Percentiles rank a stretch among this genome's conserved stretches.
Evolutionary conservation across 35 echinoderm and acorn worm species (phyloP).

Genomic region (Eucidaris tribuloides): DNA sequence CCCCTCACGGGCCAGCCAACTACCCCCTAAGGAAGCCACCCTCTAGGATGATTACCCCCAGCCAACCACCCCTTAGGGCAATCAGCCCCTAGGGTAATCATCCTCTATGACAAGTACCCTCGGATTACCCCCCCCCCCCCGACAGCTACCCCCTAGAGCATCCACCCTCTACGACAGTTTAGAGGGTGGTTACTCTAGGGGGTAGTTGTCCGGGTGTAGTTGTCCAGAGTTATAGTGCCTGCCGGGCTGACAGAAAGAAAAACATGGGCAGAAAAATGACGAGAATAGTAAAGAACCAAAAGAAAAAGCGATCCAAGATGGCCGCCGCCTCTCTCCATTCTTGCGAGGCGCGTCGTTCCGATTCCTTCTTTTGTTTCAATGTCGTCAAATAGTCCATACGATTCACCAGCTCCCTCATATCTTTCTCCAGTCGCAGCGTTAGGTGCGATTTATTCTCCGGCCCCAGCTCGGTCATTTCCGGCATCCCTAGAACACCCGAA

Average conservation of each 20-base stretch:
- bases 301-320: conserved; percentile 36
- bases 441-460: conserved; percentile 17
- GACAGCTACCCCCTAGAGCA: no score
- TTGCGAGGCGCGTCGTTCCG: conserved; percentile 23
- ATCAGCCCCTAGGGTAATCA: no score
- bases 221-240: not conserved
- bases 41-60: no score
- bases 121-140: no score
- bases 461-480: conserved; percentile 48
- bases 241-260: conserved; percentile 37
- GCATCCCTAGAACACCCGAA: no score
- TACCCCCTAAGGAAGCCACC: no score
- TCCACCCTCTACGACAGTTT: no score
- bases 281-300: conserved; percentile 53
- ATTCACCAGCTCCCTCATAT: conserved; percentile 22
- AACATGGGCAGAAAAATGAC: conserved; percentile 38
- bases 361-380: conserved; percentile 38
- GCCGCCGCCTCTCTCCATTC: conserved; percentile 64
- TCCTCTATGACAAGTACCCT: no score
- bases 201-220: not conserved
- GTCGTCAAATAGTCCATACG: conserved; percentile 35
- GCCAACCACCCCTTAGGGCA: no score
- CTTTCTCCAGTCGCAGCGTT: conserved; percentile 40
- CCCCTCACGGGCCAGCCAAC: no score
- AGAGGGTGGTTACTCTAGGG: not conserved